Percentiles rank a stretch among this genome's conserved stretches.
Conservation (phyloP, 2,888 invertebrate genomes). For the Orchestes rusci region DNA sequence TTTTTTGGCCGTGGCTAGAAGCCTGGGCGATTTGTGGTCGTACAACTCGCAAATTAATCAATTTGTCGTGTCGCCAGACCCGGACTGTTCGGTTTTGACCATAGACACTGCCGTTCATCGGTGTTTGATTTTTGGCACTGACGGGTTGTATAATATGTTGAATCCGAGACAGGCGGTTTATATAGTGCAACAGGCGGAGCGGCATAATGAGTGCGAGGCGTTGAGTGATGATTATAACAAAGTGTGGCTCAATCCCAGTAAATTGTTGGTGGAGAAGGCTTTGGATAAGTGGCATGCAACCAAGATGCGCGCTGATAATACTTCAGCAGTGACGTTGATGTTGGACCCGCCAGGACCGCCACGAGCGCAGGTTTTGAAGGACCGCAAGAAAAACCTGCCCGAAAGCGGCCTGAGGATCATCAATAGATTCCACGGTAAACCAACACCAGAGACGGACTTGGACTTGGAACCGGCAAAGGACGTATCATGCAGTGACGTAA, state of each 20-base stretch:
- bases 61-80: constrained; percentile 97
- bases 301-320: constrained; percentile 91
- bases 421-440: constrained; percentile 32
- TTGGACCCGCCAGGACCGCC: constrained; percentile 84
- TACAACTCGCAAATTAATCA: constrained; percentile 85
- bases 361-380: constrained; percentile 54
- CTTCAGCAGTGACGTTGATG: constrained; percentile 88
- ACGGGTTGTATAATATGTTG: constrained; percentile 96
- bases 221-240: constrained; percentile 43
- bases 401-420: constrained; percentile 37
- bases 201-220: constrained; percentile 64
- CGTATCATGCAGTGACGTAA: too few species aligned
- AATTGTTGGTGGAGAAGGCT: constrained; percentile 76
- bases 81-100: constrained; percentile 82
- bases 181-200: constrained; percentile 74
- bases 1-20: constrained; percentile 92
- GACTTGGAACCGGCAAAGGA: too few species aligned
- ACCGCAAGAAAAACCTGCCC: constrained; percentile 35
- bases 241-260: constrained; percentile 85
- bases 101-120: constrained; percentile 72
- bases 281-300: constrained; percentile 77
- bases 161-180: constrained; percentile 76
- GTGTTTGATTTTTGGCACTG: constrained; percentile 88
- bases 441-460: constrained; percentile 7
- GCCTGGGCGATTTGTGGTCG: constrained; percentile 96